Base-by-base conservation (phyloP, 1,140 invertebrate genomes). In the Drosophila punjabiensis region DNA sequence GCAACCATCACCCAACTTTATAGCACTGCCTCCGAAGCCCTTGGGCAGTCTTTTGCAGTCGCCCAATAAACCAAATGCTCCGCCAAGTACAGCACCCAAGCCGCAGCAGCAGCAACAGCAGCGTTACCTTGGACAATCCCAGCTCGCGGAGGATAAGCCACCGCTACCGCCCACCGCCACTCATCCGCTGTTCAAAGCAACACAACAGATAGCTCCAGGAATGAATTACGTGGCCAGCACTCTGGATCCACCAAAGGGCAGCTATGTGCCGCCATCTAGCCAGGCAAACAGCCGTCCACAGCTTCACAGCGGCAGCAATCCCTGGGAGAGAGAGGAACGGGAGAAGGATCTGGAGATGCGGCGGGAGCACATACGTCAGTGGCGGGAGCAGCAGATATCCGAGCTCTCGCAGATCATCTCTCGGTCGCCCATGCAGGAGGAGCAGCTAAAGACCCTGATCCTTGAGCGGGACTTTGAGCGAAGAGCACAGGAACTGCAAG, bases 381-480 rank as follows among this genome's bases (percentile, higher is more conserved):
- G 95, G 95, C 95, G 97, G 24, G 98, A 98, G 93, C 96, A 98
- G 81, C 97, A 98, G 89, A 98, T 98, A 37, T 94, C 95, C 0
- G 96, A 97, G 77, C 93, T 98, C 18, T 95, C 96, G 76, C 93
- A 94, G 2, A 88, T 97, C 55, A 93, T 95, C 10, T 95, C 96
- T 30, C 94, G 97, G 69, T 96, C 96, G 5, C 93, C 96, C 0
- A 96, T 97, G 82, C 97, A 98, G 90, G 97, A 97, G 68, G 97
- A 98, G 91, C 97, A 98, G 82, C 93, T 98, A 18, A 94, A 97
- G 62, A 96, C 97, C 8, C 93, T 98, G 48, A 96, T 96, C 66
- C 93, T 98, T 7, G 98, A 98, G 92, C 94, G 96, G 70, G 98
- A 98, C 91, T 98, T 98, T 92, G 97, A 98, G 81, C 95, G 97